Evolutionary conservation across 2,797 vertebrate species (phyloP), one percentile per base, ranked within the genome.

Genomic region (Phoxinus dragarum): DNA sequence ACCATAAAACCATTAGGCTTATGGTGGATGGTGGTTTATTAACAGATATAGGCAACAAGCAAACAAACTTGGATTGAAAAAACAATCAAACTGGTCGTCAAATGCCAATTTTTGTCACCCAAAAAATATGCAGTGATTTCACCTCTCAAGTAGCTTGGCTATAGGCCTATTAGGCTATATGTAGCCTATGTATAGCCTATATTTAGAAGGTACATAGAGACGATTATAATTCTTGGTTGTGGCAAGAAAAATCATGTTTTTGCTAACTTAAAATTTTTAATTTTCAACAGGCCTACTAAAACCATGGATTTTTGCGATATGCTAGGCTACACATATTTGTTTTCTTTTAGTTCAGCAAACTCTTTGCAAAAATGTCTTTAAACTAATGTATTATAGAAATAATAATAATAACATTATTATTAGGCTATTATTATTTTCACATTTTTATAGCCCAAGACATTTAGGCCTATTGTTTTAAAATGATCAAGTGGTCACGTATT

Each of bases 401-500:
- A 4, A 82, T 10, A 76, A 47, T 49, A 69, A 54, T 73, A 81
- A 71, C 21, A 4, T 0, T 54, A 38, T 12, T 38, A 23, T 1
- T n/a, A n/a, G 12, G 3, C 11, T 49, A 49, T 49, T 38, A 9
- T 38, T 42, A 17, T 54, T 78, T 42, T 61, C 36, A 40, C 4
- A 1, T 4, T 76, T 31, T 42, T 31, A 42, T 38, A 49, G 47
- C 47, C 47, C 16, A 49, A 59, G 27, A 59, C 34, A 31, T 78
- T 79, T 61, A 49, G 14, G 14, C 47, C 47, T 47, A 44, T 86
- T 81, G 64, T 80, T 81, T 84, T 38, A 84, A 81, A 78, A 84
- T 49, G 61, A 38, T 64, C 38, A 38, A 31, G 61, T 94, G 94
- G 93, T 90, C 84, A 84, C 90, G 94, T 95, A 96, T 96, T 96